Percentiles rank a stretch among this genome's conserved stretches.
Conservation (phyloP, 1,140 invertebrate species). For the Platorchestia sp. region DNA sequence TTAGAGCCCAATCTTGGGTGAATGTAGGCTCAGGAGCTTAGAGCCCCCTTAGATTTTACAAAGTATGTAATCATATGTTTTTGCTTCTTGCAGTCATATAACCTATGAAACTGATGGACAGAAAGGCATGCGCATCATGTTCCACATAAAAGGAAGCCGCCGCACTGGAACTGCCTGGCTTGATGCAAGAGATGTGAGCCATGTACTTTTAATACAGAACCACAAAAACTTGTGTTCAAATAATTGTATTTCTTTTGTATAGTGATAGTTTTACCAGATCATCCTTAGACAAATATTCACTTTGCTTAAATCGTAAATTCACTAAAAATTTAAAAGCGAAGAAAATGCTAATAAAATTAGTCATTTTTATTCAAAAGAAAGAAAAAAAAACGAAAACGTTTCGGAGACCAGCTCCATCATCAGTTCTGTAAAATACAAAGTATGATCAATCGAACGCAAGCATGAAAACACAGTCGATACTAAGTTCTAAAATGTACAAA, state of each 20-base stretch:
- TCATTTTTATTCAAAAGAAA: too few species aligned
- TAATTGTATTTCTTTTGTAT: not conserved
- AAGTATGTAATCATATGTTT: not conserved
- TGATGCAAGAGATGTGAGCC: conserved; percentile 85
- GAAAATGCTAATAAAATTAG: too few species aligned
- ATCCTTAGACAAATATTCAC: not conserved
- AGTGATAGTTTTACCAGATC: not conserved
- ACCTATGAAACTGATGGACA: conserved; percentile 82
- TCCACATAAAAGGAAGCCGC: conserved; percentile 87
- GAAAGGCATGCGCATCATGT: conserved; percentile 87
- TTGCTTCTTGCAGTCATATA: conserved; percentile 77
- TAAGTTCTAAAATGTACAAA: too few species aligned
- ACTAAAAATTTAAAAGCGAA: too few species aligned
- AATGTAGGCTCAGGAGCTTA: not conserved
- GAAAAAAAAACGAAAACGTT: too few species aligned
- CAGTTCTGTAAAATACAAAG: too few species aligned
- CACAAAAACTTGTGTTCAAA: not conserved
- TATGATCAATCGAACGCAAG: too few species aligned
- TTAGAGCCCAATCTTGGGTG: not conserved
- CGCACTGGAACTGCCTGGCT: conserved; percentile 86
- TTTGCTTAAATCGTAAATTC: too few species aligned
- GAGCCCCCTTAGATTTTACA: not conserved
- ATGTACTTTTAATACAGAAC: conserved; percentile 55
- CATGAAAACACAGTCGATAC: too few species aligned
- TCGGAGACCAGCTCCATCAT: too few species aligned